phyloP scores from a whole-genome alignment of 2,797 vertebrate species.

The Phalloptychus januarius region DNA sequence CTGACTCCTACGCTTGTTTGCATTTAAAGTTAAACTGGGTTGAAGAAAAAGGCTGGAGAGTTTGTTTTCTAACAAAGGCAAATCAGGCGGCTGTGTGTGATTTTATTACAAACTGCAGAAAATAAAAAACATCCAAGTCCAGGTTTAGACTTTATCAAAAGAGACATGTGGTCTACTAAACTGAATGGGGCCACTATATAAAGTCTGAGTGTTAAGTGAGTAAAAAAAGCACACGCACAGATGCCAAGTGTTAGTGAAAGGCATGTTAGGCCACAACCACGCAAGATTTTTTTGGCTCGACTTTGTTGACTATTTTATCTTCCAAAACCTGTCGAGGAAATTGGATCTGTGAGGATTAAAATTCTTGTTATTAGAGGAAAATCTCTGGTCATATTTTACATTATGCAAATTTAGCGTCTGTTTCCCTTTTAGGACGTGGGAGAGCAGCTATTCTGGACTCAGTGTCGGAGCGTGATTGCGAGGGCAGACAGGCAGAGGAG shows the following conservation, averaged over 20 bases:
- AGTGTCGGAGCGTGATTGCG: slow-evolving; percentile 64
- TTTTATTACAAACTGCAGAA: slow-evolving; percentile 42
- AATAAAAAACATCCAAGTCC: slow-evolving; percentile 45
- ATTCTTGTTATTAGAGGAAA: background rate
- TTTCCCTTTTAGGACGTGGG: slow-evolving; percentile 40
- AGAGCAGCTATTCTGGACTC: slow-evolving; percentile 52
- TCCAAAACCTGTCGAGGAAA: slow-evolving; percentile 18
- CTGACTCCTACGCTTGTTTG: background rate
- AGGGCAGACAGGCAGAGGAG: slow-evolving; percentile 69
- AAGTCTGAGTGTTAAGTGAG: slow-evolving; percentile 39
- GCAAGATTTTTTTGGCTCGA: slow-evolving; percentile 13
- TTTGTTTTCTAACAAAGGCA: slow-evolving; percentile 8
- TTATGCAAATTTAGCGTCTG: background rate
- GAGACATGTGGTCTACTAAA: slow-evolving; percentile 7
- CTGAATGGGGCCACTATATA: slow-evolving; percentile 31
- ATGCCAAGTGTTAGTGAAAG: slow-evolving; percentile 19
- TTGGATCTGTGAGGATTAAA: background rate
- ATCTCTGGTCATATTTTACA: background rate
- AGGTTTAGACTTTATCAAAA: slow-evolving; percentile 34
- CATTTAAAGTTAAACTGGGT: slow-evolving; percentile 12
- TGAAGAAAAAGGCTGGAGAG: background rate
- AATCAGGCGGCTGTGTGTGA: slow-evolving; percentile 33
- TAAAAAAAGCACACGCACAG: slow-evolving; percentile 32
- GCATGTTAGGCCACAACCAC: slow-evolving; percentile 46
- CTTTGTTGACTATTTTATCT: slow-evolving; percentile 12